Base-by-base conservation (phyloP, 2,888 invertebrate genomes). In the Autographa gamma region DNA sequence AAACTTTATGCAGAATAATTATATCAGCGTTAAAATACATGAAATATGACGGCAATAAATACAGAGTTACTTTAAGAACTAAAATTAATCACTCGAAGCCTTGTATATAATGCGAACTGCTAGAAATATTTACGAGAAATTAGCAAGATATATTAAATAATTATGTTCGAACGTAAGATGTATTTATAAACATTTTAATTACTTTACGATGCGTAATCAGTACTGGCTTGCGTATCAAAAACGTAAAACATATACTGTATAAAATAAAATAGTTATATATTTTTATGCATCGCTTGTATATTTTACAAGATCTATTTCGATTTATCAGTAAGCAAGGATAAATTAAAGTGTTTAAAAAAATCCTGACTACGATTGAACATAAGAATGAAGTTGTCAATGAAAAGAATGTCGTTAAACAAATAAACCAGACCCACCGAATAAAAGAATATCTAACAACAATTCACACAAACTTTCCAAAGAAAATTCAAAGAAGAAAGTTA, bases 81-180 rank as follows among this genome's bases (percentile, higher is more conserved):
- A 61, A 60, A 71, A 77, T 69, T 58, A 69, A 62, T 77, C 60
- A 69, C 67, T 54, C 9, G 9, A 59, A 64, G 19, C 61, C 34
- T 48, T 48, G 31, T 63, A 61, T 32, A 63, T 72, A 60, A 56
- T 25, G 8, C 60, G 48, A 34, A 59, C n/a, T 18, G 38, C 34
- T 69, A 77, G 63, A 71, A 74, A 78, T 81, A 81, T 79, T 79
- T 70, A 69, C 34, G n/a, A 34, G 60, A 72, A 58, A 41, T 69
- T 32, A 38, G 58, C 66, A 65, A 72, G 43, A 74, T 74, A 54
- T 66, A 74, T 70, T 68, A 59, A 32, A 52, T 61, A 74, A 72
- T 74, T 72, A 71, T 25, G 52, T 64, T 63, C 31, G 60, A 74
- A 60, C 41, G 32, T 41, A 18, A 52, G 61, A 65, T 34, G n/a